Base-by-base conservation (phyloP, 2,888 invertebrate species). In the Stenodera caucasica region DNA sequence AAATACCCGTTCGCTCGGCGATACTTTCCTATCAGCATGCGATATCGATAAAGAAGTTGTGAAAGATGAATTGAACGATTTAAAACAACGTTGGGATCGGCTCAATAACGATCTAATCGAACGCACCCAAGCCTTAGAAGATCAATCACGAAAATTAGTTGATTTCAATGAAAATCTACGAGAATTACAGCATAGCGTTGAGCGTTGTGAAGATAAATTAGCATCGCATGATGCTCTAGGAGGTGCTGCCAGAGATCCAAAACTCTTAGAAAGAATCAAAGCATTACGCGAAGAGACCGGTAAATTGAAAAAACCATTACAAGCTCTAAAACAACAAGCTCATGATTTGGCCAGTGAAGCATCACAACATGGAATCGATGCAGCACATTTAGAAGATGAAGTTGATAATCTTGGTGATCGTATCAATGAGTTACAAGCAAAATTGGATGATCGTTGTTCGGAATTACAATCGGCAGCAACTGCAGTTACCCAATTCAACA, bases 21-120 rank as follows among this genome's bases (percentile, higher is more conserved):
- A 96, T 72, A 89, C 92, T 0, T 93, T 97, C 83, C 85, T 96
- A 54, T 87, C 88, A 0, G 87, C 92, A 51, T 96, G 96, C 70
- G 96, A 97, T 76, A 88, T 91, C 54, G 96, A 97, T 75, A 94
- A 96, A 76, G 95, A 96, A 52, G 87, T 91, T 1, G 92, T 98
- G 0, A 89, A 92, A 75, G 88, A 87, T 40, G 91, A 94, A 75
- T 82, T 97, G 4, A 86, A 89, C 68, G 86, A 86, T 69, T 87
- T 96, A 79, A 94, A 92, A 80, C 89, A 90, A 67, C 84, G 94
- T 68, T 97, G 97, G 97, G 95, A 97, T 74, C 88, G 88, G 72
- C 84, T 98, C 8, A 95, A 95, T 80, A 92, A 93, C 73, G 92
- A 89, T 72, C 84, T 94, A 2, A 83, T 90, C 54, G 88, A 90